phyloP scores from a whole-genome alignment of 2,888 invertebrate species.

The Strigamia transsilvanica region DNA sequence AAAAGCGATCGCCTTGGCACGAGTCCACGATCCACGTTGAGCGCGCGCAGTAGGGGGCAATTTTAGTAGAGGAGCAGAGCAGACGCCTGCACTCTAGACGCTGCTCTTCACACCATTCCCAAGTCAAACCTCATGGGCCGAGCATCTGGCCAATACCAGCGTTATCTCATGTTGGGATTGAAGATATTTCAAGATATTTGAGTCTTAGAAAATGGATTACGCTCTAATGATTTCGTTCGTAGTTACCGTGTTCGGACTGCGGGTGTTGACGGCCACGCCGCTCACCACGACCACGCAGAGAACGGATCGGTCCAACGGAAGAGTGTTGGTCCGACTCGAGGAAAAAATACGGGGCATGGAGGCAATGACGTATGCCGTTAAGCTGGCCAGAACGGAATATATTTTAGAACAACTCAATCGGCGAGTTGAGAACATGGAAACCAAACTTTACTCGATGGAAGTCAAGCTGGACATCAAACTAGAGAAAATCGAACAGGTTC shows the following conservation, averaged over 20 bases:
- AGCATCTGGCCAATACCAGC: background rate
- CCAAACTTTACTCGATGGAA: conserved; percentile 65
- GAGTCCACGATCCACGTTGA: background rate
- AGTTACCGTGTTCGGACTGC: background rate
- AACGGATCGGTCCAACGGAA: background rate
- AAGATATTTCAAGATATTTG: background rate
- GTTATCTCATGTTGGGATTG: background rate
- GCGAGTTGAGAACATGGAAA: conserved; percentile 65
- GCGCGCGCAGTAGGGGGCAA: conserved; percentile 3
- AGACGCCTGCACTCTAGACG: background rate
- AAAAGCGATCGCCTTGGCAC: conserved; percentile 1
- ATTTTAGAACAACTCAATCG: conserved; percentile 64
- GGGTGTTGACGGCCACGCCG: background rate
- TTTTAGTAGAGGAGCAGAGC: background rate
- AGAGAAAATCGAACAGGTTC: conserved; percentile 57
- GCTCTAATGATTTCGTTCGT: background rate
- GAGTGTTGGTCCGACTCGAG: conserved; percentile 57
- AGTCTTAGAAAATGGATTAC: background rate
- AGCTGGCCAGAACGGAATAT: conserved; percentile 61
- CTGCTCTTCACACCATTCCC: background rate
- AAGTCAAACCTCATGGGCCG: background rate
- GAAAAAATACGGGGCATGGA: conserved; percentile 57
- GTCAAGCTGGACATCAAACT: conserved; percentile 58
- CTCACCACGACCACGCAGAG: background rate
- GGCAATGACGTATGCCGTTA: conserved; percentile 56